Evolutionary conservation across 2,888 invertebrate species (phyloP).

Genomic region (Lingula anatina): DNA sequence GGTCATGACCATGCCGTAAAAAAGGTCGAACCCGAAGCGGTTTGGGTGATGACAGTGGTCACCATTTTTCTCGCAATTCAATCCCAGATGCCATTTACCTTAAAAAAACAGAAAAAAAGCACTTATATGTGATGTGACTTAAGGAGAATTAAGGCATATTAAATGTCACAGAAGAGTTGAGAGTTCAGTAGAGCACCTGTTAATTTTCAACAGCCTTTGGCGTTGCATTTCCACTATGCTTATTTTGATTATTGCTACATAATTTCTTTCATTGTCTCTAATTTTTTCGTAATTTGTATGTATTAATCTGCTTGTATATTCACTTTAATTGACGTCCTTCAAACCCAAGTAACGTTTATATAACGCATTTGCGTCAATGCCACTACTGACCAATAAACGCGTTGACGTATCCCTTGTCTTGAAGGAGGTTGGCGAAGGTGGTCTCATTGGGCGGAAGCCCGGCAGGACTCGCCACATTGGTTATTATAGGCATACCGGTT

Average conservation of each 20-base stretch:
- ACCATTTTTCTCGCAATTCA: conserved; percentile 26
- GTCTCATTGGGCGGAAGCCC: conserved; percentile 54
- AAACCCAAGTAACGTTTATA: too few relatives aligned
- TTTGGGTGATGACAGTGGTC: conserved; percentile 47
- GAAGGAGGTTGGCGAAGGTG: conserved; percentile 54
- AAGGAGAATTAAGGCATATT: too few relatives aligned
- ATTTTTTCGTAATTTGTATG: too few relatives aligned
- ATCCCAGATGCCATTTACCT: conserved; percentile 58
- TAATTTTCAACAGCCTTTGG: background rate
- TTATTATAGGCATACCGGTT: conserved; percentile 28
- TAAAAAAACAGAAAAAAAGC: conserved; percentile 10
- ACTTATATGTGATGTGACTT: background rate
- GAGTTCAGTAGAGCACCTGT: background rate
- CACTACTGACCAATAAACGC: conserved; percentile 51
- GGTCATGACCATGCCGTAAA: conserved; percentile 51
- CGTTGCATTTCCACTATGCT: background rate
- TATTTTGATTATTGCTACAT: background rate
- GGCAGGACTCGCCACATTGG: conserved; percentile 35
- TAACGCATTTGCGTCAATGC: background rate
- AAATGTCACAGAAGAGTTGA: too few relatives aligned
- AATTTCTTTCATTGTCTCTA: background rate
- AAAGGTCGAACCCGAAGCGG: conserved; percentile 52
- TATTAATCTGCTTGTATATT: too few relatives aligned
- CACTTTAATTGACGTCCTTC: too few relatives aligned
- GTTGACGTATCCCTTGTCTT: conserved; percentile 51